These are phyloP conservation scores for Steinernema feltiae DNA, from an alignment of 1,140 invertebrate genomes.

Conservation along the genomic window DNA sequence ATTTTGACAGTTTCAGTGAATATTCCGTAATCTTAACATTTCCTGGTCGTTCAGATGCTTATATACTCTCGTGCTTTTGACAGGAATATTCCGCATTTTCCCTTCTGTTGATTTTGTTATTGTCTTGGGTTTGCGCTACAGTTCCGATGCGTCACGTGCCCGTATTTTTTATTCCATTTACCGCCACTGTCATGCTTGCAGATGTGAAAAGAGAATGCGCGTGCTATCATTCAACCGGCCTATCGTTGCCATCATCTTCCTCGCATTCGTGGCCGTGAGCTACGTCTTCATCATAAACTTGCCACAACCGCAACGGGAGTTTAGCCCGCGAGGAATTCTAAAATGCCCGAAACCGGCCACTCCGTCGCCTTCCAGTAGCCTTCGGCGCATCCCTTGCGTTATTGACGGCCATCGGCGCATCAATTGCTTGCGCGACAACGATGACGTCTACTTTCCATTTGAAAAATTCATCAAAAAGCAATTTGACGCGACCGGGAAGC, in stretches of 20 bases:
- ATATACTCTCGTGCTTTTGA: too few relatives aligned
- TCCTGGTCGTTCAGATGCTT: too few relatives aligned
- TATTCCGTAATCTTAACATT: too few relatives aligned
- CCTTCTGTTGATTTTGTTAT: too few relatives aligned
- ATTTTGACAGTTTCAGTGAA: too few relatives aligned
- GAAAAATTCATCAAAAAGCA: constrained; percentile 40
- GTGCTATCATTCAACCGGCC: neutral
- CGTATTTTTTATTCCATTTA: too few relatives aligned
- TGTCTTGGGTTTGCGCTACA: too few relatives aligned
- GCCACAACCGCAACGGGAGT: neutral
- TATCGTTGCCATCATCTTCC: neutral
- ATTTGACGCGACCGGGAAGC: constrained; percentile 37
- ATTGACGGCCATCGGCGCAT: constrained; percentile 18
- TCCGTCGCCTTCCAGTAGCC: neutral
- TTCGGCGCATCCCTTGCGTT: constrained; percentile 12
- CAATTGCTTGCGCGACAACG: constrained; percentile 20
- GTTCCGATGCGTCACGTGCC: too few relatives aligned
- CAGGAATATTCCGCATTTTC: too few relatives aligned
- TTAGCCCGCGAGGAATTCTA: neutral
- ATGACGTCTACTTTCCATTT: constrained; percentile 43
- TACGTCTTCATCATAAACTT: constrained; percentile 9
- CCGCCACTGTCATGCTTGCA: neutral
- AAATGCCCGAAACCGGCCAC: neutral
- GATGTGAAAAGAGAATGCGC: constrained; percentile 10
- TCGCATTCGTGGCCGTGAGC: constrained; percentile 1